These are phyloP conservation scores for Folsomia manolachei DNA, from an alignment of 2,888 invertebrate species.

Conservation along the genomic window DNA sequence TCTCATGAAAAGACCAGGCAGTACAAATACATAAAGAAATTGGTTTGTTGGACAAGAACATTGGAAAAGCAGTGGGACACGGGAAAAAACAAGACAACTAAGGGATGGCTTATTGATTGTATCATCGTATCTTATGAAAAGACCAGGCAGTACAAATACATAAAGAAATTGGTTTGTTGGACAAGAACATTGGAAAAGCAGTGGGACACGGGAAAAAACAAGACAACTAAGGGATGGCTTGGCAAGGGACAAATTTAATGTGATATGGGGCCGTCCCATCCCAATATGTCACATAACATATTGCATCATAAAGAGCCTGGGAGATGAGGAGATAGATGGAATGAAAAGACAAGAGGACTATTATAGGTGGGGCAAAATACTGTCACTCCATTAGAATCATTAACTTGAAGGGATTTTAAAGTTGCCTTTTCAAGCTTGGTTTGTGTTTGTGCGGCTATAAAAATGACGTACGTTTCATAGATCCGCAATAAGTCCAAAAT, in stretches of 20 bases:
- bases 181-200: neutral
- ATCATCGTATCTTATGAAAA: neutral
- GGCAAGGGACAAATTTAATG: no score
- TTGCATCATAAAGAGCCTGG: neutral
- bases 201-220: neutral
- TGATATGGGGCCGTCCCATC: neutral
- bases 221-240: no score
- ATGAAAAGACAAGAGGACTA: neutral
- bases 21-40: neutral
- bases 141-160: neutral
- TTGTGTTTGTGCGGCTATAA: no score
- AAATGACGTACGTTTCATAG: no score
- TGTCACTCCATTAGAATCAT: neutral
- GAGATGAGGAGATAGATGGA: neutral
- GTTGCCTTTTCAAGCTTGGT: no score
- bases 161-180: neutral
- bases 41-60: neutral
- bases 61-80: neutral
- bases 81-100: neutral
- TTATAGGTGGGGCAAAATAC: conserved; percentile 4
- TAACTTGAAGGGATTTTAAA: no score
- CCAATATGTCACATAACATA: conserved; percentile 1
- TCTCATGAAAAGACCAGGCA: neutral
- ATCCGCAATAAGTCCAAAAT: no score
- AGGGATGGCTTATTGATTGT: no score